A percentile compares a stretch with the other conserved stretches of the same genome.
These are phyloP conservation scores for Drosophila yakuba DNA, from an alignment of 1,140 invertebrate species.

Conservation along the genomic window DNA sequence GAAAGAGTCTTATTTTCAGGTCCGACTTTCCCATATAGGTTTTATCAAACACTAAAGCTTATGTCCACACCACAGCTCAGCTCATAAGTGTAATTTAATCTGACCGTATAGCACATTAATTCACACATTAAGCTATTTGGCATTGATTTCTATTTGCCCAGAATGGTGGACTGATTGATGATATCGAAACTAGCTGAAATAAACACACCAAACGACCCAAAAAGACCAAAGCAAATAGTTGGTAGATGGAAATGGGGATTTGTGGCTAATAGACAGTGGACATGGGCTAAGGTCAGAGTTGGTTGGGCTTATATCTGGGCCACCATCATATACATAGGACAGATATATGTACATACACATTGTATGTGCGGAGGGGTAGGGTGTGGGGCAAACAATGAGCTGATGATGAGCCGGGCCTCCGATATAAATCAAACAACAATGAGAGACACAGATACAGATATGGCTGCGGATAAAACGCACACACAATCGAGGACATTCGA, in stretches of 20 bases:
- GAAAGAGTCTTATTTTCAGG: too few relatives aligned
- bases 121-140: constrained; percentile 55
- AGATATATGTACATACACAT: neutral
- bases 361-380: constrained; percentile 4
- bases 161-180: constrained; percentile 49
- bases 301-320: constrained; percentile 32
- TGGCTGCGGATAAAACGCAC: constrained; percentile 19
- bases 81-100: constrained; percentile 47
- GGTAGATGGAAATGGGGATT: constrained; percentile 29
- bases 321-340: constrained; percentile 14
- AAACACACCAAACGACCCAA: constrained; percentile 18
- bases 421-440: constrained; percentile 78
- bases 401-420: constrained; percentile 40
- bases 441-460: constrained; percentile 47
- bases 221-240: constrained; percentile 27
- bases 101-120: constrained; percentile 24
- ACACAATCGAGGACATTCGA: constrained; percentile 52
- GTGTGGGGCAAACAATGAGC: constrained; percentile 38
- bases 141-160: constrained; percentile 60
- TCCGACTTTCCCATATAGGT: neutral
- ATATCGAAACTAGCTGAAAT: constrained; percentile 33
- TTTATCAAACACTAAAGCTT: constrained; percentile 5
- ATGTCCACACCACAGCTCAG: constrained; percentile 11
- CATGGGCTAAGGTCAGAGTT: constrained; percentile 12
- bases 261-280: constrained; percentile 46